A percentile compares a stretch with the other conserved stretches of the same genome.
These are phyloP conservation scores for Tachina grossa DNA, from an alignment of 2,888 invertebrate species.

Conservation along the genomic window DNA sequence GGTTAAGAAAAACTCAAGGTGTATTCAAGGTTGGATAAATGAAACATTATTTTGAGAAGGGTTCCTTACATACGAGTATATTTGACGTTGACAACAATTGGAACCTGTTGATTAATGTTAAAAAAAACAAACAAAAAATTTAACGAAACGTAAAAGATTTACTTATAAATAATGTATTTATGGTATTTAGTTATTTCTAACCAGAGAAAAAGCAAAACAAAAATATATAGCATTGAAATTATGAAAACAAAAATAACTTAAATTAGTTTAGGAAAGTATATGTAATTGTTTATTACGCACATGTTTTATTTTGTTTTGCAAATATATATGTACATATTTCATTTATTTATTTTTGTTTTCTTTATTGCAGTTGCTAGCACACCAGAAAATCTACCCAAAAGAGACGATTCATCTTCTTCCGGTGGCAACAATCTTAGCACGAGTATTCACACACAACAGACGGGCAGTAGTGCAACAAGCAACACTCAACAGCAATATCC, in stretches of 20 bases:
- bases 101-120: slow-evolving; percentile 28
- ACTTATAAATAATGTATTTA: background rate
- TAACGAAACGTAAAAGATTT: background rate
- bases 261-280: slow-evolving; percentile 5
- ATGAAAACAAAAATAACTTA: background rate
- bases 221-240: background rate
- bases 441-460: slow-evolving; percentile 51
- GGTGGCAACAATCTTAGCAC: slow-evolving; percentile 78
- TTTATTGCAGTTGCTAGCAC: slow-evolving; percentile 91
- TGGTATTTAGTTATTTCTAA: background rate
- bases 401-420: slow-evolving; percentile 84
- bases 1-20: background rate
- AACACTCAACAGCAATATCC: slow-evolving; percentile 36
- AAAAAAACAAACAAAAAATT: background rate
- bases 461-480: slow-evolving; percentile 33
- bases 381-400: slow-evolving; percentile 87
- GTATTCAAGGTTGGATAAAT: background rate
- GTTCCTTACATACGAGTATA: slow-evolving; percentile 20
- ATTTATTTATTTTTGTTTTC: slow-evolving; percentile 5
- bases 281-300: background rate
- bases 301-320: background rate
- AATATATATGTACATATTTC: no score
- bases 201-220: background rate
- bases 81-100: slow-evolving; percentile 28
- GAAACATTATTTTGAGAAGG: slow-evolving; percentile 29